Evolutionary conservation across 2,113 vertebrate genomes (phyloP), one percentile per base, ranked within the genome.

Genomic region (Poicephalus meyeri): DNA sequence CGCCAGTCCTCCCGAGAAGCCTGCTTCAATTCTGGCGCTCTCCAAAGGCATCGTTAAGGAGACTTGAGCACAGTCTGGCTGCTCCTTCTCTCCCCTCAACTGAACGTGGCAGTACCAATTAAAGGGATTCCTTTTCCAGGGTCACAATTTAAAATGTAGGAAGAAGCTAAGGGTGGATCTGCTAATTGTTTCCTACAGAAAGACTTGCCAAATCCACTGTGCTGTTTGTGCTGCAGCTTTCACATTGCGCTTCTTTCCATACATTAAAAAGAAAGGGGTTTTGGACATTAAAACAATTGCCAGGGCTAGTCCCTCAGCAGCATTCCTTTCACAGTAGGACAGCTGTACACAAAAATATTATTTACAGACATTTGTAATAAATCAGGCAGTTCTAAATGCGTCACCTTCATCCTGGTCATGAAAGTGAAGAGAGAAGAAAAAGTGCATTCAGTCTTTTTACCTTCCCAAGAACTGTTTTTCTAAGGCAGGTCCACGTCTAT

Each of bases 291-390:
- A 87, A 91, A 65, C 82, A 74, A 82, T 91, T 0, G 5, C 76
- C 88, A 84, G 61, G 64, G 39, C 65, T 69, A 37, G 77, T 88
- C 80, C 82, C n/a, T 77, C 78, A 58, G 56, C 70, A 53, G 42
- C 63, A 64, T 88, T 95, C 94, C 82, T 63, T 94, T 93, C 89
- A 58, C 87, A 85, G 88, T 94, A 88, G 89, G 95, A 92, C 69
- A 92, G 91, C 91, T 93, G 89, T 92, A 96, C 83, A 95, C 95
- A 97, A 95, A 97, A 96, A 91, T 96, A 86, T 90, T 97, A 91
- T 96, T 96, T 98, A 96, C 97, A 95, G 96, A 89, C 92, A 92
- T 92, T 95, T 95, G 91, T 82, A 93, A 92, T 97, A 97, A 97
- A 97, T 97, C 95, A 97, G 83, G 33, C 87, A 33, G 47, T 85